Conservation (phyloP, 2,113 vertebrate genomes). For the Mystacornis crossleyi region DNA sequence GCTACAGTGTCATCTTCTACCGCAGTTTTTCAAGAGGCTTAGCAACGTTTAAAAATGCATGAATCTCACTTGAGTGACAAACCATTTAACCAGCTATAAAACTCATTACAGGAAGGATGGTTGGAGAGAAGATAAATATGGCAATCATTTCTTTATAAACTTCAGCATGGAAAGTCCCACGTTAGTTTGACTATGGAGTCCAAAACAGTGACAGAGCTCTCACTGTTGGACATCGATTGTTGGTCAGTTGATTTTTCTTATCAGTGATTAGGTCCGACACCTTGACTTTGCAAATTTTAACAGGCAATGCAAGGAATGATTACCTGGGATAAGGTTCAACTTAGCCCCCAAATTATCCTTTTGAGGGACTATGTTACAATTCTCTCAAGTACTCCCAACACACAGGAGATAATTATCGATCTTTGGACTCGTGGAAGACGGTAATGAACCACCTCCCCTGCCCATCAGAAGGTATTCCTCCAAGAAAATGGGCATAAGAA, state of each 20-base stretch:
- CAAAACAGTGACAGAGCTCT: background rate
- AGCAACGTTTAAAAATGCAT: background rate
- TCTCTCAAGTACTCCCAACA: background rate
- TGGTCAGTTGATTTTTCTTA: background rate
- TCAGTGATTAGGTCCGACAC: background rate
- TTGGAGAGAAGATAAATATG: background rate
- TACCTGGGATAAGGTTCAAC: background rate
- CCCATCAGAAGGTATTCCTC: background rate
- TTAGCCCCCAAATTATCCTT: background rate
- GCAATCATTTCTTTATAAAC: background rate
- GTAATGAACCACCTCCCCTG: background rate
- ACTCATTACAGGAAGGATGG: background rate
- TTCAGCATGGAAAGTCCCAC: background rate
- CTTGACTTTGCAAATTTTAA: background rate
- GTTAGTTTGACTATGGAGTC: background rate
- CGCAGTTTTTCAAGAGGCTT: background rate
- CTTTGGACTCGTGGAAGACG: fast-evolving
- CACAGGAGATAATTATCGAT: fast-evolving
- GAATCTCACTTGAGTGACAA: background rate
- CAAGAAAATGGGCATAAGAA: background rate
- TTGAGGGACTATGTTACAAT: background rate
- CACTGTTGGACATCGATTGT: fast-evolving
- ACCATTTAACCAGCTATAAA: background rate
- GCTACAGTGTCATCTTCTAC: background rate
- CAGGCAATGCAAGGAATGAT: background rate